Conservation (phyloP, 2,113 vertebrate species). For the Cyanoramphus novaezelandiae region DNA sequence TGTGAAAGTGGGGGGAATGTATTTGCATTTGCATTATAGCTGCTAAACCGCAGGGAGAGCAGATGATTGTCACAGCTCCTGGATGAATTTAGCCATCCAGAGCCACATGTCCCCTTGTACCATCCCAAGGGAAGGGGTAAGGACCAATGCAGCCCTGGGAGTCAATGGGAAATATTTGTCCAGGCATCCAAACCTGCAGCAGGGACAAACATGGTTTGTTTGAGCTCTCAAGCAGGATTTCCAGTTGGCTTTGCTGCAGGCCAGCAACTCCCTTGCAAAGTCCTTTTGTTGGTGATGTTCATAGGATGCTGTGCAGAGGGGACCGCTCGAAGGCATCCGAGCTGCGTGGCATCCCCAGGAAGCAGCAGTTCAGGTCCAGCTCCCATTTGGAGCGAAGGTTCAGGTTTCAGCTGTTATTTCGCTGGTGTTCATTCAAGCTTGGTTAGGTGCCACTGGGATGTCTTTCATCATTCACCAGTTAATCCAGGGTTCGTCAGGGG, state of each 20-base stretch:
- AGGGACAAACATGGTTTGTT: not conserved
- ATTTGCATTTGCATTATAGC: not conserved
- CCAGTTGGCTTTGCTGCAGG: not conserved
- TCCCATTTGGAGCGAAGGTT: not conserved
- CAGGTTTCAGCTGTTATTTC: not conserved
- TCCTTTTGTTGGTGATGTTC: accelerated
- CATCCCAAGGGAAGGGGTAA: not conserved
- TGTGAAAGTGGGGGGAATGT: not conserved
- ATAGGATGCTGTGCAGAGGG: accelerated
- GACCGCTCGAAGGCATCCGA: not conserved
- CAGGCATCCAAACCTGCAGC: not conserved
- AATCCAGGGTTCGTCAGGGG: not conserved
- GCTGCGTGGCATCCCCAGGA: not conserved
- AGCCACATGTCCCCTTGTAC: accelerated
- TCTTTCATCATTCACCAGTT: not conserved
- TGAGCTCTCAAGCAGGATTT: not conserved
- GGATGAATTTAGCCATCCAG: not conserved
- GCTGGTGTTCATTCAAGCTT: not conserved
- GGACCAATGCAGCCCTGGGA: not conserved
- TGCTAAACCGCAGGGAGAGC: not conserved
- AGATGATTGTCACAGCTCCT: not conserved
- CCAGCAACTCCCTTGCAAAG: not conserved
- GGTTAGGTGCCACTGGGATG: not conserved
- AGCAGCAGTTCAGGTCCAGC: not conserved
- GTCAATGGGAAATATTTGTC: not conserved